phyloP scores from a whole-genome alignment of 2,888 invertebrate species.

The Mesorhabditis spiculigera region DNA sequence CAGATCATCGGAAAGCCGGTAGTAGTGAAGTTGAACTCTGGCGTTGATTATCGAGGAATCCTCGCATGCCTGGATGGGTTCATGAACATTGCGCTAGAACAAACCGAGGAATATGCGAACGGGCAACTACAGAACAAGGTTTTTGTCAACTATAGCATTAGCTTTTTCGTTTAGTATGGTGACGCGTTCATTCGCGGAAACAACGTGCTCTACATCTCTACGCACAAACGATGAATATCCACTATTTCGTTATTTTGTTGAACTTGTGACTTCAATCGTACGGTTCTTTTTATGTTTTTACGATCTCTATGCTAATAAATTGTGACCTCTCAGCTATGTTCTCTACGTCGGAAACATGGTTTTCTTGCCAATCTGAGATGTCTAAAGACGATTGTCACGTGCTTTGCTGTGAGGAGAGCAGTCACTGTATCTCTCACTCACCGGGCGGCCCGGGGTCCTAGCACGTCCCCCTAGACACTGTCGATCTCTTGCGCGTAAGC shows the following conservation, averaged over 20 bases:
- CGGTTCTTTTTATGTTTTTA: too few relatives aligned
- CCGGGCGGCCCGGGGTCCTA: too few relatives aligned
- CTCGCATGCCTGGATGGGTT: constrained; percentile 95
- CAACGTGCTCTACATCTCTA: constrained; percentile 66
- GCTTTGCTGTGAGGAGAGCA: too few relatives aligned
- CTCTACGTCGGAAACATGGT: background rate
- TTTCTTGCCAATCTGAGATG: too few relatives aligned
- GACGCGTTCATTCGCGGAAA: constrained; percentile 98
- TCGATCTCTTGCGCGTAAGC: too few relatives aligned
- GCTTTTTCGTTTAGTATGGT: constrained; percentile 90
- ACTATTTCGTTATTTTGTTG: background rate
- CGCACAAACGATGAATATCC: constrained; percentile 39
- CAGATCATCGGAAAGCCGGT: constrained; percentile 97
- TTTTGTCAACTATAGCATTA: constrained; percentile 9
- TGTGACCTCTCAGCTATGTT: background rate
- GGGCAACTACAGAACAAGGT: constrained; percentile 64
- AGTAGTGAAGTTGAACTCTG: constrained; percentile 96
- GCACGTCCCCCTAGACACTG: too few relatives aligned
- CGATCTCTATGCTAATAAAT: too few relatives aligned
- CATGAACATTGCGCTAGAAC: constrained; percentile 98
- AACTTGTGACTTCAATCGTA: background rate
- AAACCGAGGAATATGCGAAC: constrained; percentile 98
- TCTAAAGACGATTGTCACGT: too few relatives aligned
- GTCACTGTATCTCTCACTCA: too few relatives aligned
- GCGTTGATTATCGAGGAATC: constrained; percentile 97